These are phyloP conservation scores for Athalia rosae DNA, from an alignment of 2,888 invertebrate species.

Conservation along the genomic window DNA sequence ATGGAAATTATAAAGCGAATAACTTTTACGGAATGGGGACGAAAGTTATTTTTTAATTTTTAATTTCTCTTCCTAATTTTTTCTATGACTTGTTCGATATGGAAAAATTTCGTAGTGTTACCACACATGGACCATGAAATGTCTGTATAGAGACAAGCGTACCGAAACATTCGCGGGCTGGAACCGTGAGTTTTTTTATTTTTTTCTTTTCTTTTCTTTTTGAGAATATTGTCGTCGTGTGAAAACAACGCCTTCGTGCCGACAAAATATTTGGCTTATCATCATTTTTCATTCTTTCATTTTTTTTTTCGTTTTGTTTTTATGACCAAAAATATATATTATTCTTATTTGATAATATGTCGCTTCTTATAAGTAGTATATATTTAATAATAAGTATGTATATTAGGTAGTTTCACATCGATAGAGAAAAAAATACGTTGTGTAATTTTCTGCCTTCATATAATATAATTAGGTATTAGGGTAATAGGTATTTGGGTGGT, in stretches of 20 bases:
- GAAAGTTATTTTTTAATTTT: too few species aligned
- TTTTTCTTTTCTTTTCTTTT: too few species aligned
- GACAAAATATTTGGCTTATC: conserved; percentile 26
- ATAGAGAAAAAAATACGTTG: conserved; percentile 13
- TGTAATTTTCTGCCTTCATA: conserved; percentile 17
- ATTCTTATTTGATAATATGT: conserved; percentile 71
- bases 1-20: too few species aligned
- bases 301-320: conserved; percentile 50
- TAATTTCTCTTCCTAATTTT: too few species aligned
- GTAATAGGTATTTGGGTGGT: conserved; percentile 44
- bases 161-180: not conserved
- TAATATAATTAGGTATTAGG: conserved; percentile 10
- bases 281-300: conserved; percentile 47
- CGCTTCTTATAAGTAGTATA: conserved; percentile 71
- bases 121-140: not conserved
- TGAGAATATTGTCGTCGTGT: conserved; percentile 30
- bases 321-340: conserved; percentile 74
- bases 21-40: too few species aligned
- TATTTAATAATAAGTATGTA: conserved; percentile 68
- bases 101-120: not conserved
- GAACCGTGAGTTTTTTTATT: not conserved
- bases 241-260: not conserved
- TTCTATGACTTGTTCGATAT: too few species aligned
- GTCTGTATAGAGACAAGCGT: not conserved
- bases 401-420: conserved; percentile 22